A percentile compares a stretch with the other conserved stretches of the same genome.
These are phyloP conservation scores for Podargus strigoides DNA, from an alignment of 2,797 vertebrate species.

Conservation along the genomic window DNA sequence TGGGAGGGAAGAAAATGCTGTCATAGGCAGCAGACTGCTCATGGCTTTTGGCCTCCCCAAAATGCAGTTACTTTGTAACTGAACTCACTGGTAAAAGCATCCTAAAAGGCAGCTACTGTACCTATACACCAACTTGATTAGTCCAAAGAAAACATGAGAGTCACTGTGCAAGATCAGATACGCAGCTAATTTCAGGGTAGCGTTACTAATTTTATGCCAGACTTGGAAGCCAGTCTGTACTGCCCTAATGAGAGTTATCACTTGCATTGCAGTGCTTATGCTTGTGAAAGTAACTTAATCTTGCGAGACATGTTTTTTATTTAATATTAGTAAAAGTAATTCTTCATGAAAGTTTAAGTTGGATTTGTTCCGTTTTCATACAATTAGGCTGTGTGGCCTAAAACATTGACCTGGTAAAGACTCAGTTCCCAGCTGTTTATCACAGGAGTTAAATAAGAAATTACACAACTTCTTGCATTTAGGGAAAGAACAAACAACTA, in stretches of 20 bases:
- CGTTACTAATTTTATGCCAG: neutral
- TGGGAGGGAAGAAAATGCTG: neutral
- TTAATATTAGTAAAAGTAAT: slow-evolving; percentile 19
- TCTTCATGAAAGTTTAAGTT: neutral
- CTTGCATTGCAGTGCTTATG: neutral
- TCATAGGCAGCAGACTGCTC: neutral
- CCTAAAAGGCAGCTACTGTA: slow-evolving; percentile 13
- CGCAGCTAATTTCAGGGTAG: neutral
- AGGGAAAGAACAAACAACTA: neutral
- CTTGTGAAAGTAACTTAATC: neutral
- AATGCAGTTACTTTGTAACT: neutral
- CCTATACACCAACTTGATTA: neutral
- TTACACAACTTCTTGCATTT: neutral
- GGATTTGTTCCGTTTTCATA: neutral
- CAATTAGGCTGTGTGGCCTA: neutral
- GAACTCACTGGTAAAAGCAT: neutral
- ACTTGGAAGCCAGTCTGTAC: neutral
- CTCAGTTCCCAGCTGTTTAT: neutral
- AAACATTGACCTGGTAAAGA: neutral
- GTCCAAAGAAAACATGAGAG: neutral
- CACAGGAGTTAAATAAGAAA: neutral
- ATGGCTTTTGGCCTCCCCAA: neutral
- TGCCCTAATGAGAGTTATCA: neutral
- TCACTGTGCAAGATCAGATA: neutral
- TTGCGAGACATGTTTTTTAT: neutral